phyloP scores from a whole-genome alignment of 2,888 invertebrate species.

The Resseliella maxima region DNA sequence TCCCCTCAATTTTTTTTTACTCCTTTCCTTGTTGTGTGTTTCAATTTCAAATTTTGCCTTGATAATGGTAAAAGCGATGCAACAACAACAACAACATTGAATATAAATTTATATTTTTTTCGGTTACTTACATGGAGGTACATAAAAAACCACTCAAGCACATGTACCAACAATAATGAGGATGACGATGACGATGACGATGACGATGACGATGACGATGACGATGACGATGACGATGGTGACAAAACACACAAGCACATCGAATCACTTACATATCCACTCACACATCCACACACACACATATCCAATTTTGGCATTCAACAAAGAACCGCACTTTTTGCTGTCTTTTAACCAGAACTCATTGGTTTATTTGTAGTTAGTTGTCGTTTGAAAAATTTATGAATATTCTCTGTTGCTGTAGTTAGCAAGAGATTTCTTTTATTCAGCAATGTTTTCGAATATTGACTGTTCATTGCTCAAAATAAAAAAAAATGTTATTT shows the following conservation, averaged over 20 bases:
- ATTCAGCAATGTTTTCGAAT: neutral
- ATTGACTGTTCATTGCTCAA: neutral
- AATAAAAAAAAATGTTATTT: neutral
- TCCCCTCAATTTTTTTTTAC: neutral
- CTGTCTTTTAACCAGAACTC: neutral
- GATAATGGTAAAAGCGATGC: neutral
- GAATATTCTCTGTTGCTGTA: neutral
- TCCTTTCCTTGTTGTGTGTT: neutral
- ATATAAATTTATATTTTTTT: neutral
- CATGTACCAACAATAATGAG: conserved; percentile 34
- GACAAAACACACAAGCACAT: neutral
- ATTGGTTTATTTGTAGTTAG: neutral
- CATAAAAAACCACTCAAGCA: conserved; percentile 39
- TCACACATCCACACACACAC: too few relatives aligned
- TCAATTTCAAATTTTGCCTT: neutral
- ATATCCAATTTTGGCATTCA: conserved; percentile 1
- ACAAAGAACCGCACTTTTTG: conserved; percentile 12
- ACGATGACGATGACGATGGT: neutral
- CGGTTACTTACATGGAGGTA: conserved; percentile 14
- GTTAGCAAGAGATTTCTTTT: neutral
- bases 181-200: neutral
- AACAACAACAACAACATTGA: neutral
- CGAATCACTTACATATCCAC: too few relatives aligned
- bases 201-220: neutral
- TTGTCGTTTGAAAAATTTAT: neutral